A percentile compares a stretch with the other conserved stretches of the same genome.
These are phyloP conservation scores for Oceanodroma tethys DNA, from an alignment of 2,113 vertebrate genomes.

Conservation along the genomic window DNA sequence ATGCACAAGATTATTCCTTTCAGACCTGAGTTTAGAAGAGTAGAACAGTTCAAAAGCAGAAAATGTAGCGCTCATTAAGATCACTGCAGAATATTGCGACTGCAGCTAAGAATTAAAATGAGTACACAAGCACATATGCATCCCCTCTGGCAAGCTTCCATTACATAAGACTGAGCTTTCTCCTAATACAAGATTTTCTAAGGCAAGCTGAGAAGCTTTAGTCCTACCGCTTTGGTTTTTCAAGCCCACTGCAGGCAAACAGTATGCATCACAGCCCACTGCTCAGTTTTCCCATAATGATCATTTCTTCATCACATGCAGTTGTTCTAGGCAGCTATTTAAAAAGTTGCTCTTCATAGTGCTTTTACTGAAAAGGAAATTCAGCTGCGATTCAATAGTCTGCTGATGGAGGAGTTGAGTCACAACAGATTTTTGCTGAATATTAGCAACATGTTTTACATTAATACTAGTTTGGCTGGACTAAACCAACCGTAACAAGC, in stretches of 20 bases:
- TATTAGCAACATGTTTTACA: background rate
- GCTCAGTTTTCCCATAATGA: background rate
- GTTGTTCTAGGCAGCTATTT: background rate
- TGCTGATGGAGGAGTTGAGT: background rate
- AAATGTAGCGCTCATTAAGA: background rate
- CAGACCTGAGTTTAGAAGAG: background rate
- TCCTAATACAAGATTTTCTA: background rate
- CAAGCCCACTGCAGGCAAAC: background rate
- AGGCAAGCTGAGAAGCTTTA: background rate
- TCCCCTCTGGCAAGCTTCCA: background rate
- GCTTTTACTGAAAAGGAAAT: background rate
- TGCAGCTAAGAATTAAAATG: background rate
- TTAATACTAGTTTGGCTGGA: background rate
- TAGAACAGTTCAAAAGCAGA: background rate
- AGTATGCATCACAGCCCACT: background rate
- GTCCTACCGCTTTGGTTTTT: background rate
- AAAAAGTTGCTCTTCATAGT: background rate
- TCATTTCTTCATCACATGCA: background rate
- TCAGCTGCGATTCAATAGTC: background rate
- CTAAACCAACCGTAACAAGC: background rate
- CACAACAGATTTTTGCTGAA: background rate
- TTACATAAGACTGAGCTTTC: background rate
- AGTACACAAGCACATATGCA: background rate
- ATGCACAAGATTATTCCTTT: background rate
- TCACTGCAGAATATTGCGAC: background rate